Evolutionary conservation across 2,888 invertebrate genomes (phyloP).

Genomic region (Brachyptera risi): DNA sequence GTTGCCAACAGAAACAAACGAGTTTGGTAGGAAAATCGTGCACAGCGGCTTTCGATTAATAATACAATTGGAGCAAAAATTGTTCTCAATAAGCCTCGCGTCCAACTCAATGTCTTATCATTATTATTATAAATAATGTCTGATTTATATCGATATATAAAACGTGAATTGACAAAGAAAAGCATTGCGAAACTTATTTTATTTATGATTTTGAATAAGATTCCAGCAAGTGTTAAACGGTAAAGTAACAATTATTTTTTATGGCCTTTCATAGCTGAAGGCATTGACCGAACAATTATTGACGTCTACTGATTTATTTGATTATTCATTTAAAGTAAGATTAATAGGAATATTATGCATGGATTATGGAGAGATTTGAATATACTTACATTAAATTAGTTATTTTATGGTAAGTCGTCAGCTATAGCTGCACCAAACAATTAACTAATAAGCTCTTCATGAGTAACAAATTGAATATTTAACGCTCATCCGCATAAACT

Average conservation of each 20-base stretch:
- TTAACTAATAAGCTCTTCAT: too few species aligned
- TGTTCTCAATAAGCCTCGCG: constrained; percentile 1
- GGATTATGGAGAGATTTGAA: not conserved
- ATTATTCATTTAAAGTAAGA: constrained; percentile 1
- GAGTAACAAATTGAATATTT: too few species aligned
- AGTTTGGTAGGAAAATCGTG: constrained; percentile 2
- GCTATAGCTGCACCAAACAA: too few species aligned
- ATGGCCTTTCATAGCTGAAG: not conserved
- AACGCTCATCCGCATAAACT: too few species aligned
- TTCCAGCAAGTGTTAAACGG: constrained; percentile 1
- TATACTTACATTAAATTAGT: not conserved
- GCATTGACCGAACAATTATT: not conserved
- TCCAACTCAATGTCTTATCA: too few species aligned
- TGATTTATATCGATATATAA: constrained; percentile 12
- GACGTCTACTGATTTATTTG: constrained; percentile 1
- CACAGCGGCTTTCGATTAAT: constrained; percentile 7
- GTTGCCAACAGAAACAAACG: not conserved
- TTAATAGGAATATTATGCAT: constrained; percentile 3
- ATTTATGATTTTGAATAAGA: constrained; percentile 3
- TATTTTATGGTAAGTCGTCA: too few species aligned
- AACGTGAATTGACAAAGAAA: constrained; percentile 9
- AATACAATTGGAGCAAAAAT: not conserved
- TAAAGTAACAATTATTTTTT: not conserved
- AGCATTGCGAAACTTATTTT: constrained; percentile 1
- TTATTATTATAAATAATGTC: constrained; percentile 12